A percentile compares a stretch with the other conserved stretches of the same genome.
phyloP scores from a whole-genome alignment of 2,888 invertebrate genomes.

The Halocaridina rubra region DNA sequence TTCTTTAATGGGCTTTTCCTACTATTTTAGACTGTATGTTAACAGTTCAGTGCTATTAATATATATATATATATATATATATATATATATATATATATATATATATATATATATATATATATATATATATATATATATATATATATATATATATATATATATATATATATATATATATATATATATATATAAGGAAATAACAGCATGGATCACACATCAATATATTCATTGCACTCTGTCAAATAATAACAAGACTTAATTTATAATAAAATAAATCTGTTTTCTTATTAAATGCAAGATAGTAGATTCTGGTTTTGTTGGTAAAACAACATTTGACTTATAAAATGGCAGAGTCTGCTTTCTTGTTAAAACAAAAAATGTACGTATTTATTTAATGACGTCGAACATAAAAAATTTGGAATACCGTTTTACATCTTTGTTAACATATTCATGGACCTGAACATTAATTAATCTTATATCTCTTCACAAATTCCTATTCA shows the following conservation, averaged over 20 bases:
- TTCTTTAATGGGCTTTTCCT: no score
- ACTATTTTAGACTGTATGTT: no score
- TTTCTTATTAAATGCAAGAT: not conserved
- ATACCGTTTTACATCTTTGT: no score
- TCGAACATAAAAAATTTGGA: no score
- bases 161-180: not conserved
- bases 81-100: not conserved
- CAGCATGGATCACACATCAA: no score
- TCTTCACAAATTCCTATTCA: no score
- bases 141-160: constrained; percentile 37
- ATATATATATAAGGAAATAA: not conserved
- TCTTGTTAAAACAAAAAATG: no score
- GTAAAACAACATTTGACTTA: not conserved
- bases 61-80: not conserved
- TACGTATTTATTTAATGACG: no score
- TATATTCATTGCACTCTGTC: no score
- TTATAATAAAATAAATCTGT: not conserved
- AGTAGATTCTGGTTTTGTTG: not conserved
- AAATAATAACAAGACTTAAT: no score
- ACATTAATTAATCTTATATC: no score
- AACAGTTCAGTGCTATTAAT: not conserved
- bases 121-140: constrained; percentile 36
- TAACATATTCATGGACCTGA: no score
- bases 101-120: constrained; percentile 25
- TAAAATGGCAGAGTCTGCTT: not conserved